phyloP scores from a whole-genome alignment of 1,140 invertebrate species.

The Zaprionus nigranus region DNA sequence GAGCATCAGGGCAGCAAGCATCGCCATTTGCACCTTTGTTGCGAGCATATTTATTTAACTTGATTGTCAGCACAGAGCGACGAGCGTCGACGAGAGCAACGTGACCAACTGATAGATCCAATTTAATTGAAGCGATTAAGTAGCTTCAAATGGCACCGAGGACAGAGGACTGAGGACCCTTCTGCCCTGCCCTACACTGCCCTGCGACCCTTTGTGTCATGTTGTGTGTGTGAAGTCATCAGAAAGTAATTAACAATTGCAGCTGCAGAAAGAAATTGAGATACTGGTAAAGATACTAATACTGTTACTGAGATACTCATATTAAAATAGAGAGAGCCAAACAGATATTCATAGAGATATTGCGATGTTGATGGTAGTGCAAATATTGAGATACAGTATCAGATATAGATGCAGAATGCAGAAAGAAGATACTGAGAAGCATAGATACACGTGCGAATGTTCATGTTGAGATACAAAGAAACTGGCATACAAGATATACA shows the following conservation, averaged over 20 bases:
- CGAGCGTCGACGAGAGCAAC: neutral
- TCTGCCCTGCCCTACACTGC: neutral
- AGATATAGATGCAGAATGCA: too few species aligned
- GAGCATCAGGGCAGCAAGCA: neutral
- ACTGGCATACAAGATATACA: neutral
- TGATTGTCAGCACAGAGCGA: neutral
- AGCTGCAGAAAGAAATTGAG: neutral
- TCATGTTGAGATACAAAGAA: too few species aligned
- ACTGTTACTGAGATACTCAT: too few species aligned
- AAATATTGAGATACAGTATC: too few species aligned
- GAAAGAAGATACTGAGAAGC: too few species aligned
- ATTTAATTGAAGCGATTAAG: conserved; percentile 9
- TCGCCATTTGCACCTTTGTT: conserved; percentile 8
- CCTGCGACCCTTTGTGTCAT: neutral
- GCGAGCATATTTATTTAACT: conserved; percentile 11
- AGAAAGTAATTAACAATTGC: neutral
- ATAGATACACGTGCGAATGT: too few species aligned
- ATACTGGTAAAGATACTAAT: neutral
- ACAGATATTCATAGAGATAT: too few species aligned
- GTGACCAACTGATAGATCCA: conserved; percentile 8
- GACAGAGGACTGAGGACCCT: neutral
- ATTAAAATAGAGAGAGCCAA: too few species aligned
- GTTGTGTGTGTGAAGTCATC: neutral
- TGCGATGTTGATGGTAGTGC: too few species aligned
- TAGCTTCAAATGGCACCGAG: neutral